Evolutionary conservation across 2,888 invertebrate genomes (phyloP).

Genomic region (Machimus atricapillus): DNA sequence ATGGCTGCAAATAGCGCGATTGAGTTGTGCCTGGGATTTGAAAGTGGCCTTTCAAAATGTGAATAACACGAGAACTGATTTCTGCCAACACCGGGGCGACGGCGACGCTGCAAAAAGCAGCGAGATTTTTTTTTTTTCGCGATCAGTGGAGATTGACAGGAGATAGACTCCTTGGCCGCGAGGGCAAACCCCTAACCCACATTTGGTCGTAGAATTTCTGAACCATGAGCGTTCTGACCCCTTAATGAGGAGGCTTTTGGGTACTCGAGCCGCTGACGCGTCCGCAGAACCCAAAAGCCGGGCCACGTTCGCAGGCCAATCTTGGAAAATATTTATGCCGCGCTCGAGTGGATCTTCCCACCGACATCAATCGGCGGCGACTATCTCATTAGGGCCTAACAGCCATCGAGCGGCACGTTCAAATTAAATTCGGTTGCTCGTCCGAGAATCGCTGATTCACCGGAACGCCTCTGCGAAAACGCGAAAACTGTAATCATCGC

Average conservation of each 20-base stretch:
- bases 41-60: conserved; percentile 7
- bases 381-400: conserved; percentile 12
- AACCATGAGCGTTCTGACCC: neutral
- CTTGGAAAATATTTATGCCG: neutral
- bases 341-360: conserved; percentile 12
- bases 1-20: conserved; percentile 1
- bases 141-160: neutral
- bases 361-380: neutral
- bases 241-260: neutral
- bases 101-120: neutral
- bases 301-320: neutral
- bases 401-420: conserved; percentile 1
- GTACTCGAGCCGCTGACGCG: neutral
- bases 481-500: neutral
- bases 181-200: neutral
- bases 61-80: neutral
- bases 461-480: neutral
- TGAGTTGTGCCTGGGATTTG: conserved; percentile 14
- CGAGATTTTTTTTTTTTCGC: neutral
- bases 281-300: neutral
- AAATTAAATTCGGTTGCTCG: conserved; percentile 21
- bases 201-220: neutral
- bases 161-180: neutral
- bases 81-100: neutral
- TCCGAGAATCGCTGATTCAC: neutral